Evolutionary conservation across 1,140 invertebrate genomes (phyloP), one percentile per base, ranked within the genome.

Genomic region (Myzus persicae): DNA sequence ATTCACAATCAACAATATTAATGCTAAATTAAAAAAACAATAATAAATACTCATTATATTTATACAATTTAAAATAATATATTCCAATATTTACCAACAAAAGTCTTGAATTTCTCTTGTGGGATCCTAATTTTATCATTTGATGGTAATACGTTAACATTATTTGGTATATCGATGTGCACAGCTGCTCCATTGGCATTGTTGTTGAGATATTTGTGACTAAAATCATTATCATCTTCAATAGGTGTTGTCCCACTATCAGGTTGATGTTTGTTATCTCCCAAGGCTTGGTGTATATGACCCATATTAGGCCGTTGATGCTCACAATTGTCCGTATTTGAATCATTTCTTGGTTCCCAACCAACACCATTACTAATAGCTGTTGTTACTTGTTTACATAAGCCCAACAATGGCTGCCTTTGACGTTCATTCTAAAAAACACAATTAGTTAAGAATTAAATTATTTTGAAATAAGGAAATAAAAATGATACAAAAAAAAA

Each of bases 21-120:
- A 96, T 94, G 96, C 96, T 97, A 95, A 48, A 96, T 96, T 94
- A 93, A 93, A 93, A 48, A 94, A 51, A 93, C 22, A 93, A 90
- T 42, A 48, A 90, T 40, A n/a, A 81, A 90, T 81, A 18, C 22
- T 26, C n/a, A 94, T 38, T 51, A 44, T 38, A 59, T 31, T 59
- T 40, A 51, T 31, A 40, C 36, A 22, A 59, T 40, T 90, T 24
- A 89, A n/a, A 46, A 48, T 38, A 90, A 31, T 22, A 54, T 54
- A 93, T 40, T 9, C 26, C 59, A 67, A 44, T 51, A 94, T 94
- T 95, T 95, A 97, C 96, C 96, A 94, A 97, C 94, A 94, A 97
- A 95, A 31, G 97, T 97, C 96, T 97, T 97, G 95, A 96, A 97
- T 94, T 97, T 96, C 95, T 97, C 97, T 95, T 97, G 96, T 11